Percentiles rank a stretch among this genome's conserved stretches.
phyloP scores from a whole-genome alignment of 2,113 vertebrate genomes.

The Anser brachyrhynchus region DNA sequence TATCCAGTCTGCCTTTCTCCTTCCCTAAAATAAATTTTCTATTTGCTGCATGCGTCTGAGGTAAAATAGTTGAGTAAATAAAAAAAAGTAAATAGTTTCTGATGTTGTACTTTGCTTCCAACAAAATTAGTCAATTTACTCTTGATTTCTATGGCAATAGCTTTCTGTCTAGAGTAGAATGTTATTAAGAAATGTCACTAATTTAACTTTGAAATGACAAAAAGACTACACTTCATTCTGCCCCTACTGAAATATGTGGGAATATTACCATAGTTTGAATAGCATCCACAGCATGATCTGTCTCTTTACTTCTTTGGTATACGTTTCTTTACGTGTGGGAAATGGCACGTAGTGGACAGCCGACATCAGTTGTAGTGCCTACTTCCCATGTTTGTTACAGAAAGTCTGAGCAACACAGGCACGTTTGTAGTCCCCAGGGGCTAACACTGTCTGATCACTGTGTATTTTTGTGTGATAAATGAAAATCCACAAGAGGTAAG shows the following conservation, averaged over 20 bases:
- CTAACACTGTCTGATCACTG: not conserved
- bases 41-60: not conserved
- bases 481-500: not conserved
- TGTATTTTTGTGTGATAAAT: not conserved
- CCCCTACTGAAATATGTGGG: not conserved
- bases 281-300: not conserved
- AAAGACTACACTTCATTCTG: not conserved
- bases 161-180: not conserved
- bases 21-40: not conserved
- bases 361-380: not conserved
- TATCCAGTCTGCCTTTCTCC: not conserved
- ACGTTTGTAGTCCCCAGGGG: not conserved
- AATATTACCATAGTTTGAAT: not conserved
- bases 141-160: not conserved
- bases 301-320: not conserved
- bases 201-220: rapidly evolving
- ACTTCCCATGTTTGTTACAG: not conserved
- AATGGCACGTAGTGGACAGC: not conserved
- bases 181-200: not conserved
- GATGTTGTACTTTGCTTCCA: not conserved
- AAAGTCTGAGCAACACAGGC: not conserved
- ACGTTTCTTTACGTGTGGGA: not conserved
- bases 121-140: not conserved
- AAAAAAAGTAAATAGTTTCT: not conserved
- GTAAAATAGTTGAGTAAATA: not conserved